Conservation (phyloP, 2,888 invertebrate species). For the Ornithoptera priamus region DNA sequence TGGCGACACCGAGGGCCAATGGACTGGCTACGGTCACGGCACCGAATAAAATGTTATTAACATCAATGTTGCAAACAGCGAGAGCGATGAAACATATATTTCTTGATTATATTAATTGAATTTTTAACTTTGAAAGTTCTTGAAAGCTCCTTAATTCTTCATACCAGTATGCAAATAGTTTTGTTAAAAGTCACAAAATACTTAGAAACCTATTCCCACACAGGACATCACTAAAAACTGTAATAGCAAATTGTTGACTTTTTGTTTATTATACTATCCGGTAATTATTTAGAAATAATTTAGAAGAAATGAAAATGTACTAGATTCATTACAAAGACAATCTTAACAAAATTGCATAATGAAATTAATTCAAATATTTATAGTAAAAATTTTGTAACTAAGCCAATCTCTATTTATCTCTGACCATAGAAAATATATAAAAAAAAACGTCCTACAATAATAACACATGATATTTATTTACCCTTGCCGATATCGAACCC, state of each 20-base stretch:
- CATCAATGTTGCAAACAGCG: slow-evolving; percentile 48
- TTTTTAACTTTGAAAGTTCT: neutral
- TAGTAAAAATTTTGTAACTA: slow-evolving; percentile 19
- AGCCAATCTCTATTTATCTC: slow-evolving; percentile 23
- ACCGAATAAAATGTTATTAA: slow-evolving; percentile 62
- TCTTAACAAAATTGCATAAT: neutral
- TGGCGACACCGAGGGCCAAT: slow-evolving; percentile 43
- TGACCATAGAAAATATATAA: slow-evolving; percentile 14
- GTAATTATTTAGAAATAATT: too few relatives aligned
- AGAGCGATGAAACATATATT: slow-evolving; percentile 24
- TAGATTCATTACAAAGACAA: too few relatives aligned
- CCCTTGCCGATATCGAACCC: slow-evolving; percentile 42
- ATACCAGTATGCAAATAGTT: neutral
- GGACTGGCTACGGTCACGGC: slow-evolving; percentile 52
- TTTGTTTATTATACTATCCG: too few relatives aligned
- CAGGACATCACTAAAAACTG: neutral
- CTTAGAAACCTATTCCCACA: neutral
- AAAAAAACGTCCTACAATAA: slow-evolving; percentile 25
- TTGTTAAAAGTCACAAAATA: neutral
- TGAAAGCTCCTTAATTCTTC: neutral
- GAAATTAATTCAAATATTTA: slow-evolving; percentile 17
- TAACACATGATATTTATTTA: slow-evolving; percentile 37
- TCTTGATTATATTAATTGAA: slow-evolving; percentile 29
- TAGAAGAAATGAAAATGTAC: too few relatives aligned
- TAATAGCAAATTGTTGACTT: too few relatives aligned